Conservation (phyloP, 2,113 vertebrate species). For the Vireo altiloquus region DNA sequence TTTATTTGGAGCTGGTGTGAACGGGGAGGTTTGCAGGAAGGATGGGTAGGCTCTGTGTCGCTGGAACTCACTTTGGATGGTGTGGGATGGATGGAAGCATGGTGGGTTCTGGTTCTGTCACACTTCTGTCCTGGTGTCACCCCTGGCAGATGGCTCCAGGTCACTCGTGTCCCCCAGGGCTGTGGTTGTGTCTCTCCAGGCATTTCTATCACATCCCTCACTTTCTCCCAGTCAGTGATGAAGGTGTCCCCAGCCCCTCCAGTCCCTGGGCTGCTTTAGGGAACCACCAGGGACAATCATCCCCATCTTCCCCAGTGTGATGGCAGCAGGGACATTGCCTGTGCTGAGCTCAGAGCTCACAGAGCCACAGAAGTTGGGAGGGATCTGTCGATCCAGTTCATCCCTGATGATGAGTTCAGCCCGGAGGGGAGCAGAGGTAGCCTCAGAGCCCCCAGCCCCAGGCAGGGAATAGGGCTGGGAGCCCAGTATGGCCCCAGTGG, state of each 20-base stretch:
- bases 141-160: not conserved
- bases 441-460: not conserved
- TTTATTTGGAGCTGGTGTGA: not conserved
- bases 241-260: not conserved
- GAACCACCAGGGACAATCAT: not conserved
- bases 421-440: not conserved
- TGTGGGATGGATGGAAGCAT: fast-evolving
- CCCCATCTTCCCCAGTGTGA: fast-evolving
- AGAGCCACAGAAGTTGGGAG: not conserved
- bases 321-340: not conserved
- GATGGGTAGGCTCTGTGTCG: fast-evolving
- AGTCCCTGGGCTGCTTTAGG: not conserved
- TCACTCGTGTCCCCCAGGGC: not conserved
- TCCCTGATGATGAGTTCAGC: not conserved
- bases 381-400: fast-evolving
- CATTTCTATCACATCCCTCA: fast-evolving
- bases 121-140: not conserved
- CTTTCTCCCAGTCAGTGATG: not conserved
- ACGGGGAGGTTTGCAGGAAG: not conserved
- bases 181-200: fast-evolving
- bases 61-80: not conserved
- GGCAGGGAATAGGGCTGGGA: not conserved
- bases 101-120: not conserved
- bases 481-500: fast-evolving
- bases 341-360: not conserved